Conservation (phyloP, 1,140 invertebrate species). For the Tetragonula clypearis region DNA sequence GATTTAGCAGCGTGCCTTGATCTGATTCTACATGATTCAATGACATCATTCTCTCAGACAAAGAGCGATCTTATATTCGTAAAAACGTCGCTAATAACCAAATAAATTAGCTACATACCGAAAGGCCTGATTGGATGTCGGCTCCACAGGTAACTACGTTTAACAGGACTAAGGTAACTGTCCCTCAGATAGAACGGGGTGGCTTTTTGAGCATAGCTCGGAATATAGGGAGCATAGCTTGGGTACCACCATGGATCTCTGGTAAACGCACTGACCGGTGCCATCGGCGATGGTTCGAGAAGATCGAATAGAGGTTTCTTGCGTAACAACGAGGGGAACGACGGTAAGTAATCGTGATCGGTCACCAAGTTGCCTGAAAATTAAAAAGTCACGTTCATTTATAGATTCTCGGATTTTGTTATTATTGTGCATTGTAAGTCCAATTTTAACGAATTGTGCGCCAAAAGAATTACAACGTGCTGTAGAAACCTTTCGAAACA, state of each 20-base stretch:
- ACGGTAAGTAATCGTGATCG: slow-evolving; percentile 71
- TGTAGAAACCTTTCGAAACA: too few relatives aligned
- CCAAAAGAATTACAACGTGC: too few relatives aligned
- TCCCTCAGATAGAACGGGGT: slow-evolving; percentile 91
- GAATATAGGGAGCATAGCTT: slow-evolving; percentile 87
- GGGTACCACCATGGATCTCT: slow-evolving; percentile 94
- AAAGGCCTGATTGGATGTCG: slow-evolving; percentile 93
- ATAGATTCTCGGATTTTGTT: not conserved
- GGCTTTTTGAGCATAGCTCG: slow-evolving; percentile 84
- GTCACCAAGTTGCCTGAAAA: slow-evolving; percentile 75
- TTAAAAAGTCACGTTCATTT: not conserved
- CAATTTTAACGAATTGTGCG: not conserved
- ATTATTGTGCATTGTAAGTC: too few relatives aligned
- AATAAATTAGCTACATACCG: slow-evolving; percentile 83
- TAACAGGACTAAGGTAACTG: slow-evolving; percentile 93
- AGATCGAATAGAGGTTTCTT: slow-evolving; percentile 87
- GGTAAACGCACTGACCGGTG: slow-evolving; percentile 89
- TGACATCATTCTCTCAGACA: not conserved
- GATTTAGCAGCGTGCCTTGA: too few relatives aligned
- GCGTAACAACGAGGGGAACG: slow-evolving; percentile 78
- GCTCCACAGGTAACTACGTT: slow-evolving; percentile 93
- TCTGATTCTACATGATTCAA: too few relatives aligned
- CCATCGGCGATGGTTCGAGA: slow-evolving; percentile 88
- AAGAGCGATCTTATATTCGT: not conserved
- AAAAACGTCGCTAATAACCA: not conserved